Evolutionary conservation across 2,888 invertebrate genomes (phyloP).

Genomic region (Bembecia ichneumoniformis): DNA sequence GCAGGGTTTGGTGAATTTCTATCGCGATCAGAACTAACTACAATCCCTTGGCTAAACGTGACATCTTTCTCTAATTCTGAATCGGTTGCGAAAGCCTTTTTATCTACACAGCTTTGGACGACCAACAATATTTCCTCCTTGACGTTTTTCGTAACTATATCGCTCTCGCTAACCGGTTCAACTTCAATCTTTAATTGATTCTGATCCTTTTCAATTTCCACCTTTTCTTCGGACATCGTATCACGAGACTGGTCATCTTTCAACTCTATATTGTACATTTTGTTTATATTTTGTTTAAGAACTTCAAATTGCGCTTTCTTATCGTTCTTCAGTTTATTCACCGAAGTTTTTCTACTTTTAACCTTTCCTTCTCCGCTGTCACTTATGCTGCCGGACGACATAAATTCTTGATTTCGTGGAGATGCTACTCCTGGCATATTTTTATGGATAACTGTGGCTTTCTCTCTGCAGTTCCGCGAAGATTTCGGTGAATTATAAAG

Average conservation of each 20-base stretch:
- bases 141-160: constrained; percentile 17
- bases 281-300: constrained; percentile 30
- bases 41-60: constrained; percentile 31
- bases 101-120: constrained; percentile 32
- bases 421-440: too few species aligned
- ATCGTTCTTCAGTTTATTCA: constrained; percentile 11
- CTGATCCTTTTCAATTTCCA: neutral
- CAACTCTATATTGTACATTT: constrained; percentile 25
- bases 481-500: constrained; percentile 30
- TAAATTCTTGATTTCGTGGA: neutral
- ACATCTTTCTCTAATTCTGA: constrained; percentile 13
- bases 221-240: neutral
- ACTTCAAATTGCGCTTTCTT: constrained; percentile 30
- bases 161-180: constrained; percentile 25
- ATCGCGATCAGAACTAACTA: constrained; percentile 34
- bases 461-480: constrained; percentile 8
- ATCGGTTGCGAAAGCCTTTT: constrained; percentile 9
- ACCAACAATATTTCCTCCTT: constrained; percentile 24
- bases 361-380: neutral
- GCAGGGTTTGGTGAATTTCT: neutral
- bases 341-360: neutral
- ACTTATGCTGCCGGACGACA: neutral
- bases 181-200: constrained; percentile 36
- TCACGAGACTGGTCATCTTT: constrained; percentile 9
- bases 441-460: neutral